Base-by-base conservation (phyloP, 2,113 vertebrate genomes). In the Cynopterus brachyotis region DNA sequence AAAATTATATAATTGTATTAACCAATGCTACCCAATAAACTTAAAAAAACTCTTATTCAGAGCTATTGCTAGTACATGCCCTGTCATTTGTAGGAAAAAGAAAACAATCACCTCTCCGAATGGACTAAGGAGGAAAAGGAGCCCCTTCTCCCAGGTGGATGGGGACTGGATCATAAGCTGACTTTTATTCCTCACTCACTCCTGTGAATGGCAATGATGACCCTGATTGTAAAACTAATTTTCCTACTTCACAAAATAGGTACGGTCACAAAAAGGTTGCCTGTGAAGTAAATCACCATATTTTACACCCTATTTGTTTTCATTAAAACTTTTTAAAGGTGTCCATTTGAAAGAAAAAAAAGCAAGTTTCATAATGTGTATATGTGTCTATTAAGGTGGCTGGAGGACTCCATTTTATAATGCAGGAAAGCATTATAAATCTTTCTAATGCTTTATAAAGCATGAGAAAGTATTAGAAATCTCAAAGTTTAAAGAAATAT, bases 401-500 rank as follows among this genome's bases (percentile, higher is more conserved):
- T 20, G 3, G 24, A 17, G 9, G 9, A 57, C 42, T 97, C 60
- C 8, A 64, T 3, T 66, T 83, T 3, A 35, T 0, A 57, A n/a
- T 80, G 28, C 24, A 72, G 67, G 40, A 91, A 96, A 86, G 40
- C 40, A 47, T 60, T 70, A 0, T 3, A 79, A 80, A 91, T 86
- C 50, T 91, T 50, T 50, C 47, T 50, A 50, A 50, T 50, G 47
- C 47, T 50, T 47, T 47, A 47, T 47, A 47, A 47, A 12, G 47
- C 47, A 47, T 47, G 11, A 47, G 13, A 91, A 96, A 86, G 47
- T 40, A 47, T 60, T 66, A 0, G 4, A 80, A 80, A 91, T 86
- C 37, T 91, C 7, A 45, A 92, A 42, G 9, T 96, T 53, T 86
- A 93, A 94, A 87, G 22, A 93, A 89, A 70, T 12, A 17, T 72